Percentiles rank a stretch among this genome's conserved stretches.
Evolutionary conservation across 2,888 invertebrate species (phyloP).

Genomic region (Octonoba sinensis): DNA sequence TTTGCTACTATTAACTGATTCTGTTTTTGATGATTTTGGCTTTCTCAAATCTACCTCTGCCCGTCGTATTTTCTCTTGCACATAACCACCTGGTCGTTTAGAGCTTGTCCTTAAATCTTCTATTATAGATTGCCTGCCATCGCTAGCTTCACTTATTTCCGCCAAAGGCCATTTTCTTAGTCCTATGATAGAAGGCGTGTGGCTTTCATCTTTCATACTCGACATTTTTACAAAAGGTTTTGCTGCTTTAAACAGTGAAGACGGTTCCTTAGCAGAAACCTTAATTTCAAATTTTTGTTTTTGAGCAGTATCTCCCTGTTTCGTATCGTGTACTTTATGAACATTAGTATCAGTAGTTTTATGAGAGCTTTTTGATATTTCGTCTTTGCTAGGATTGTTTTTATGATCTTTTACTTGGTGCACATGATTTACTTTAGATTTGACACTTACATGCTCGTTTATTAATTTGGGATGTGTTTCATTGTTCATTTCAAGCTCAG

Average conservation of each 20-base stretch:
- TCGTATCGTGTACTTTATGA: constrained; percentile 5
- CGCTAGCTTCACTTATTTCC: constrained; percentile 34
- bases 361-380: constrained; percentile 19
- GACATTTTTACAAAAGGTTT: constrained; percentile 58
- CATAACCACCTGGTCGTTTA: constrained; percentile 50
- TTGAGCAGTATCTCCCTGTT: constrained; percentile 2
- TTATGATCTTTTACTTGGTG: constrained; percentile 10
- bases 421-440: constrained; percentile 7
- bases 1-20: constrained; percentile 4
- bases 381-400: constrained; percentile 1
- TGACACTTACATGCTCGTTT: background rate
- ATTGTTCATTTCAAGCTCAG: background rate
- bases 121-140: constrained; percentile 44
- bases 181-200: constrained; percentile 47
- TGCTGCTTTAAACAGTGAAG: constrained; percentile 42
- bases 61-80: constrained; percentile 43
- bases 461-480: background rate
- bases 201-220: constrained; percentile 61
- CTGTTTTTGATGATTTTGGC: constrained; percentile 40
- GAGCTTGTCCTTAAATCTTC: constrained; percentile 55
- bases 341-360: constrained; percentile 17
- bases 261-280: constrained; percentile 43
- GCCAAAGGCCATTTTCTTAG: constrained; percentile 56
- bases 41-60: constrained; percentile 59
- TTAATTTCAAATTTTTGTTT: constrained; percentile 44